Evolutionary conservation across 2,113 vertebrate species (phyloP).

Genomic region (Gasterosteus aculeatus): DNA sequence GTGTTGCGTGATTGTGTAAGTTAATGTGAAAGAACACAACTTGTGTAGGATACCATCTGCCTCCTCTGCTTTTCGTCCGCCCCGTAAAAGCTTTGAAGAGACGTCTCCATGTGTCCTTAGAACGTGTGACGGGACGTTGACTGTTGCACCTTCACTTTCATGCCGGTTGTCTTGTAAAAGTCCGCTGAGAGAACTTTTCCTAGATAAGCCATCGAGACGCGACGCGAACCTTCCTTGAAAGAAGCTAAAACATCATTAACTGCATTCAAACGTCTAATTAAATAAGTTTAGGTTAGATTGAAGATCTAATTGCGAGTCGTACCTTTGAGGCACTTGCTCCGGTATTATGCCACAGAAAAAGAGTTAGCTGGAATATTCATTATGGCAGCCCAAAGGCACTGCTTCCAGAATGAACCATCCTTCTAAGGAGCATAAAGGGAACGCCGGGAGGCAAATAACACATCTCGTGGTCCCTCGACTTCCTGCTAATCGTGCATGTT

Average conservation of each 20-base stretch:
- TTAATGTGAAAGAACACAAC: too few relatives aligned
- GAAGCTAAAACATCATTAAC: constrained; percentile 47
- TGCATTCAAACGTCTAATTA: constrained; percentile 51
- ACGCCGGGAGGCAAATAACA: constrained; percentile 58
- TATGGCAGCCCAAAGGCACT: constrained; percentile 58
- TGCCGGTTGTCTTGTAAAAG: not conserved
- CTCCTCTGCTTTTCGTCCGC: too few relatives aligned
- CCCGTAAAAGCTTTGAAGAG: too few relatives aligned
- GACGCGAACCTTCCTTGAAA: constrained; percentile 21
- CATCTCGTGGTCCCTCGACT: constrained; percentile 34
- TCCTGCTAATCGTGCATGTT: constrained; percentile 46
- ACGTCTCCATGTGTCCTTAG: not conserved
- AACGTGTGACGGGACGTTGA: not conserved
- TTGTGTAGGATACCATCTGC: too few relatives aligned
- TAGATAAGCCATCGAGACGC: constrained; percentile 6
- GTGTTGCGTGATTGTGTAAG: too few relatives aligned
- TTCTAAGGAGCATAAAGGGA: constrained; percentile 51
- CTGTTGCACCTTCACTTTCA: not conserved
- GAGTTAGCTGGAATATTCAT: constrained; percentile 58
- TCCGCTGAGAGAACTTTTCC: not conserved
- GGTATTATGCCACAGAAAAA: constrained; percentile 26
- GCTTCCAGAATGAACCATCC: constrained; percentile 48
- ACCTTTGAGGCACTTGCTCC: constrained; percentile 48
- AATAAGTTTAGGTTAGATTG: constrained; percentile 58
- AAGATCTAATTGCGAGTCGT: constrained; percentile 53